A percentile compares a stretch with the other conserved stretches of the same genome.
phyloP scores from a whole-genome alignment of 1,140 invertebrate genomes.

The Globodera rostochiensis region DNA sequence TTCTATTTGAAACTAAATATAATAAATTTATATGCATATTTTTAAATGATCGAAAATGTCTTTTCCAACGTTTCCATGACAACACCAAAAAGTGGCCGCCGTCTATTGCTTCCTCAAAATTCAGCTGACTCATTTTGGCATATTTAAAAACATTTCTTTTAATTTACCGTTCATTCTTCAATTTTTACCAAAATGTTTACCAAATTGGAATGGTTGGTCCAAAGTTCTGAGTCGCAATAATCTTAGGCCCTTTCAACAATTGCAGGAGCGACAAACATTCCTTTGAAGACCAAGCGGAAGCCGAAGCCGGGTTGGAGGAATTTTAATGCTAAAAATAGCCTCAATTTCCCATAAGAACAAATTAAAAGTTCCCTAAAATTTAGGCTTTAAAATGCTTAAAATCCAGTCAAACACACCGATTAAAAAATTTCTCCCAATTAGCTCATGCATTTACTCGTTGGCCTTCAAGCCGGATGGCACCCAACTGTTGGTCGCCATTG shows the following conservation, averaged over 20 bases:
- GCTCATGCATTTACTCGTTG: slow-evolving; percentile 84
- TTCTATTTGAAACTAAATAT: too few relatives aligned
- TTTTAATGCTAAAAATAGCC: background rate
- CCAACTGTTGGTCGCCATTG: slow-evolving; percentile 89
- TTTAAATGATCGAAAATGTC: too few relatives aligned
- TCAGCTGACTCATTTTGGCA: too few relatives aligned
- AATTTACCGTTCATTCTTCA: background rate
- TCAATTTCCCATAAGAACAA: too few relatives aligned
- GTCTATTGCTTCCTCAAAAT: too few relatives aligned
- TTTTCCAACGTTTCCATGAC: background rate
- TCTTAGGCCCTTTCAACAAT: background rate
- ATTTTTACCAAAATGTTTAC: background rate
- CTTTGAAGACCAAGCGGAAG: slow-evolving; percentile 33
- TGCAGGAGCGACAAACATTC: slow-evolving; percentile 40
- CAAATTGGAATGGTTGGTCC: background rate
- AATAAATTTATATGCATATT: too few relatives aligned
- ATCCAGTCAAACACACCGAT: too few relatives aligned
- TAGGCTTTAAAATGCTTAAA: too few relatives aligned
- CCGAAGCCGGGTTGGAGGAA: slow-evolving; percentile 16
- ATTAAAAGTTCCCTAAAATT: too few relatives aligned
- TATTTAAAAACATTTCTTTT: too few relatives aligned
- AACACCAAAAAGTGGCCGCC: background rate
- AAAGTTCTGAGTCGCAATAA: background rate
- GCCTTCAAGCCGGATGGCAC: slow-evolving; percentile 93
- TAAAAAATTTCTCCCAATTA: slow-evolving; percentile 31